phyloP scores from a whole-genome alignment of 2,797 vertebrate genomes.

The Etheostoma perlongum region DNA sequence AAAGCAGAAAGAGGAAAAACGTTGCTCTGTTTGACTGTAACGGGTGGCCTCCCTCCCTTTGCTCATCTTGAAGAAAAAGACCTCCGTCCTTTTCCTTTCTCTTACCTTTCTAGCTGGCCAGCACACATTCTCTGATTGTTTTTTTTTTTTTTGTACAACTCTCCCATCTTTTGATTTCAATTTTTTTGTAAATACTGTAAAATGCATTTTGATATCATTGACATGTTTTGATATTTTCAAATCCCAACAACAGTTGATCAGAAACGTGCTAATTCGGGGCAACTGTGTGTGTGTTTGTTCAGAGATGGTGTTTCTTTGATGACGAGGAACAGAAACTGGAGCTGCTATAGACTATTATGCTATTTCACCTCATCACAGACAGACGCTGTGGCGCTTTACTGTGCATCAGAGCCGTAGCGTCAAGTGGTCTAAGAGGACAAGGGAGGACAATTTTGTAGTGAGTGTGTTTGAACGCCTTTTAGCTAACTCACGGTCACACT shows the following conservation, averaged over 20 bases:
- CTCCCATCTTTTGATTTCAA: slow-evolving; percentile 67
- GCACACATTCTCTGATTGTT: slow-evolving; percentile 41
- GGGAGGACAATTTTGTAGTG: slow-evolving; percentile 33
- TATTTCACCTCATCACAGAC: slow-evolving; percentile 73
- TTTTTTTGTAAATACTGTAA: slow-evolving; percentile 89
- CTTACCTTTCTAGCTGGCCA: slow-evolving; percentile 32
- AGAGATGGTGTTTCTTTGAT: slow-evolving; percentile 67
- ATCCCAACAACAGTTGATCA: slow-evolving; percentile 80
- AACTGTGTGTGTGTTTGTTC: slow-evolving; percentile 70
- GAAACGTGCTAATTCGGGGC: slow-evolving; percentile 67
- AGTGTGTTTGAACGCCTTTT: slow-evolving; percentile 38
- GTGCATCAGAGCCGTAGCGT: slow-evolving; percentile 44
- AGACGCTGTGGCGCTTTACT: slow-evolving; percentile 43
- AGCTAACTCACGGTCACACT: slow-evolving; percentile 56
- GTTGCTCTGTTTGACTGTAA: slow-evolving; percentile 56
- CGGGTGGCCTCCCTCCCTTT: slow-evolving; percentile 44
- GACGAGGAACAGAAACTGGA: slow-evolving; percentile 68
- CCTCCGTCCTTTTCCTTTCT: slow-evolving; percentile 32
- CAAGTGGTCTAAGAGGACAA: slow-evolving; percentile 23
- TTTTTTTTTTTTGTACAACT: slow-evolving; percentile 66
- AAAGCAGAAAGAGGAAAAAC: slow-evolving; percentile 36
- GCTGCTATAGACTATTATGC: slow-evolving; percentile 74
- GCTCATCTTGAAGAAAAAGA: slow-evolving; percentile 35
- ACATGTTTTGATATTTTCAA: slow-evolving; percentile 90
- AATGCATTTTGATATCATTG: slow-evolving; percentile 93